A percentile compares a stretch with the other conserved stretches of the same genome.
Evolutionary conservation across 2,888 invertebrate genomes (phyloP).

Genomic region (Tolmerus cingulatus): DNA sequence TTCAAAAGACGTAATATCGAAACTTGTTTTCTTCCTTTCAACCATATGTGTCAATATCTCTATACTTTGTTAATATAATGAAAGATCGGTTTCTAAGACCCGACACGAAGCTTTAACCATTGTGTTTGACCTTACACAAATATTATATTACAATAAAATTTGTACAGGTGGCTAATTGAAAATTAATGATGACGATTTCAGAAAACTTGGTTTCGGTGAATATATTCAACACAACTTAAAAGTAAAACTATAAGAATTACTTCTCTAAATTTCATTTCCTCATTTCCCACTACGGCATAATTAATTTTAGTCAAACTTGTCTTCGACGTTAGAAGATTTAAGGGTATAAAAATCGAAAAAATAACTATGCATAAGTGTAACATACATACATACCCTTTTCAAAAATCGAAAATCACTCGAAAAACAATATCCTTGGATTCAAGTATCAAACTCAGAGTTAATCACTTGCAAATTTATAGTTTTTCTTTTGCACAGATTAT

Average conservation of each 20-base stretch:
- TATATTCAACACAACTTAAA: neutral
- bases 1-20: too few relatives aligned
- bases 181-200: neutral
- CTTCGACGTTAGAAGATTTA: neutral
- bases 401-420: neutral
- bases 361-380: neutral
- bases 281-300: neutral
- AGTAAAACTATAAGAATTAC: neutral
- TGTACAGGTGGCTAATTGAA: neutral
- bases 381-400: neutral
- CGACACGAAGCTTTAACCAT: neutral
- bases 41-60: too few relatives aligned
- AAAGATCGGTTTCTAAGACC: neutral
- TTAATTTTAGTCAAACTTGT: neutral
- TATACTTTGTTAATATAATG: neutral
- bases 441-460: constrained; percentile 42
- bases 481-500: constrained; percentile 60
- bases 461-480: constrained; percentile 51
- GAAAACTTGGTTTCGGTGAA: neutral
- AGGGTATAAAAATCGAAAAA: neutral
- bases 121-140: neutral
- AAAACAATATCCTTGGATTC: neutral
- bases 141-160: neutral
- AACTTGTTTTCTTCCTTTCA: too few relatives aligned
- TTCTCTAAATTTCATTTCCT: neutral